phyloP scores from a whole-genome alignment of 2,797 vertebrate genomes.

The Hydrocynus forskahlii region DNA sequence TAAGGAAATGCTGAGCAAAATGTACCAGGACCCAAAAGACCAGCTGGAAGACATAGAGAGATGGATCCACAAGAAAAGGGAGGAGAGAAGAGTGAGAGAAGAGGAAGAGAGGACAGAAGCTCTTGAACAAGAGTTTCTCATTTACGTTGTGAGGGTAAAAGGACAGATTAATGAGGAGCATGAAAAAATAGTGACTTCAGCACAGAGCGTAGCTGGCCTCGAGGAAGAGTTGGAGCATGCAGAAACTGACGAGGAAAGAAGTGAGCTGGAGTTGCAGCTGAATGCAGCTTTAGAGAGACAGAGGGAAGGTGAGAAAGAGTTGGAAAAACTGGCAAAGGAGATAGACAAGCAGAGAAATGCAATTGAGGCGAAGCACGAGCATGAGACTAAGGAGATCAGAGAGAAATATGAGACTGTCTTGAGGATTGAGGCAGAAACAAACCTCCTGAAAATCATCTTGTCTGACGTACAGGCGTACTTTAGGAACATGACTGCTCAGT shows the following conservation, averaged over 20 bases:
- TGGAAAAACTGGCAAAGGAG: conserved; percentile 15
- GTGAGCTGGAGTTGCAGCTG: conserved; percentile 8
- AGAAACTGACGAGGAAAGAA: conserved; percentile 10
- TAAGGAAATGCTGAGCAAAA: conserved; percentile 2
- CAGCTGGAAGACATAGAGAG: conserved; percentile 22
- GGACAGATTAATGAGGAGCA: conserved; percentile 22
- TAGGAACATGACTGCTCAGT: neutral
- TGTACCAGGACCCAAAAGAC: conserved; percentile 10
- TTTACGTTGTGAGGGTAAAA: conserved; percentile 1
- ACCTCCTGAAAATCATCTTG: conserved; percentile 41
- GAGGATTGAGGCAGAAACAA: conserved; percentile 27
- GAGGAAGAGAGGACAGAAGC: conserved; percentile 14
- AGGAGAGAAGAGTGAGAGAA: conserved; percentile 28
- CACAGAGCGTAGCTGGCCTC: neutral
- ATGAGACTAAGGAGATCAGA: conserved; percentile 24
- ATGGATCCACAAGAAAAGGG: conserved; percentile 27
- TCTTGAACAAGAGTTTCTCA: conserved; percentile 33
- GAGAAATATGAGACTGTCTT: conserved; percentile 36
- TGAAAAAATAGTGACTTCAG: conserved; percentile 21
- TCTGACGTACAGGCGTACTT: conserved; percentile 39
- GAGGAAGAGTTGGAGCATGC: conserved; percentile 11
- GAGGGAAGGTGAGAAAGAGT: neutral
- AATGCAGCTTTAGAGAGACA: conserved; percentile 8
- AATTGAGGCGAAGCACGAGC: conserved; percentile 36
- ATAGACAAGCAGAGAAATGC: conserved; percentile 14